Conservation (phyloP, 2,888 invertebrate genomes). For the Syrphus vitripennis region DNA sequence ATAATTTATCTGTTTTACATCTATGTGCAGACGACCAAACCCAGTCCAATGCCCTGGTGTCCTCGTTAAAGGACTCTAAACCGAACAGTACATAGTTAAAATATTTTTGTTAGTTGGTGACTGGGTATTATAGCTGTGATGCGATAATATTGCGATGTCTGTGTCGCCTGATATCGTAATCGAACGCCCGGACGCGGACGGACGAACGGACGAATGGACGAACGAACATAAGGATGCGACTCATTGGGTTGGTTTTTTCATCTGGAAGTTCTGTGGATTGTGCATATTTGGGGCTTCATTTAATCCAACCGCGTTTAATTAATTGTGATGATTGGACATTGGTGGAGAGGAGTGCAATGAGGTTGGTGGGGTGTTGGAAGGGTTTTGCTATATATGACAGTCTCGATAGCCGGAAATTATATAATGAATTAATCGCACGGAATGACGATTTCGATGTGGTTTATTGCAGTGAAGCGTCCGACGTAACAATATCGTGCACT, state of each 20-base stretch:
- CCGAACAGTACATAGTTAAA: slow-evolving; percentile 19
- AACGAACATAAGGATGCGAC: slow-evolving; percentile 18
- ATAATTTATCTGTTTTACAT: slow-evolving; percentile 51
- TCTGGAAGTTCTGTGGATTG: slow-evolving; percentile 61
- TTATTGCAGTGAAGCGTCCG: slow-evolving; percentile 53
- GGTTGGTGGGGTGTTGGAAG: not conserved
- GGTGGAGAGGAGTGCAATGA: not conserved
- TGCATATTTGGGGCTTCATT: slow-evolving; percentile 66
- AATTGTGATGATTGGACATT: slow-evolving; percentile 54
- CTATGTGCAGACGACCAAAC: slow-evolving; percentile 16
- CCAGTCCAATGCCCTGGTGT: slow-evolving; percentile 8
- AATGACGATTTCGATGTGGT: slow-evolving; percentile 66
- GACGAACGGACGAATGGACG: not conserved
- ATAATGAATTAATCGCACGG: slow-evolving; percentile 68
- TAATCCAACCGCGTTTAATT: slow-evolving; percentile 67
- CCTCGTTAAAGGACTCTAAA: slow-evolving; percentile 36
- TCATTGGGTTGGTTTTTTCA: slow-evolving; percentile 66
- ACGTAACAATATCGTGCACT: slow-evolving; percentile 46
- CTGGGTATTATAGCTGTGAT: no score
- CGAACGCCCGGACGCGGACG: not conserved
- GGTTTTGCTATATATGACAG: not conserved
- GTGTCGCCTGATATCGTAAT: not conserved
- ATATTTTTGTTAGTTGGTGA: slow-evolving; percentile 45
- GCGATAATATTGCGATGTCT: not conserved
- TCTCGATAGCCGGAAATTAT: slow-evolving; percentile 57